These are phyloP conservation scores for Pseudobourletiella spinata DNA, from an alignment of 1,140 invertebrate species.

Conservation along the genomic window DNA sequence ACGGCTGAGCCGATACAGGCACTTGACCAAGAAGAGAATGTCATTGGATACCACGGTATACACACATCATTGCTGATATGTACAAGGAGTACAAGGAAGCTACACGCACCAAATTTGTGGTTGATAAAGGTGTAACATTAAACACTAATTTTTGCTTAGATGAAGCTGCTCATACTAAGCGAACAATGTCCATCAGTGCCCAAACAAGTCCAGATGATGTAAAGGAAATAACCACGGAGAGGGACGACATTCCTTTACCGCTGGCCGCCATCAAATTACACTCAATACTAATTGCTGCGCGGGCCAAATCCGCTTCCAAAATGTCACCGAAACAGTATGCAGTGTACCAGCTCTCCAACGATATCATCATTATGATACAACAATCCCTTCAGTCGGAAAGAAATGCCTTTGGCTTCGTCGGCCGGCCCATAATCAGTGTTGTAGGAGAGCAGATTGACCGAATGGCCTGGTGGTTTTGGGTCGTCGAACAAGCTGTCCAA, in stretches of 20 bases:
- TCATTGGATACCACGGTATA: no score
- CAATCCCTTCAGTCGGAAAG: not conserved
- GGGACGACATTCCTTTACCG: not conserved
- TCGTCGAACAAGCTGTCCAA: not conserved
- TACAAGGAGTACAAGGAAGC: no score
- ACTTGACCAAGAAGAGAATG: no score
- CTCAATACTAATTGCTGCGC: not conserved
- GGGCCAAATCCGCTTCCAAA: not conserved
- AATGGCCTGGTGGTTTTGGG: not conserved
- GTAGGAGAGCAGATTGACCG: not conserved
- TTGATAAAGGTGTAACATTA: no score
- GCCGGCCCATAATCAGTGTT: not conserved
- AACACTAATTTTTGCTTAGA: no score
- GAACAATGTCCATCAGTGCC: no score
- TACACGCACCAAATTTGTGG: no score
- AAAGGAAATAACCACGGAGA: no score
- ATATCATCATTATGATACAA: not conserved
- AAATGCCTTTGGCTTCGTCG: not conserved
- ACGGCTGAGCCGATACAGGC: no score
- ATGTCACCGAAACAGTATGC: not conserved
- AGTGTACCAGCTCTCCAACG: not conserved
- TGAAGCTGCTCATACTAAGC: no score
- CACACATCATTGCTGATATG: no score
- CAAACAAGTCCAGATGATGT: no score
- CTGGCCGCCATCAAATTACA: not conserved